Evolutionary conservation across 2,888 invertebrate species (phyloP).

Genomic region (Gryllus longicercus): DNA sequence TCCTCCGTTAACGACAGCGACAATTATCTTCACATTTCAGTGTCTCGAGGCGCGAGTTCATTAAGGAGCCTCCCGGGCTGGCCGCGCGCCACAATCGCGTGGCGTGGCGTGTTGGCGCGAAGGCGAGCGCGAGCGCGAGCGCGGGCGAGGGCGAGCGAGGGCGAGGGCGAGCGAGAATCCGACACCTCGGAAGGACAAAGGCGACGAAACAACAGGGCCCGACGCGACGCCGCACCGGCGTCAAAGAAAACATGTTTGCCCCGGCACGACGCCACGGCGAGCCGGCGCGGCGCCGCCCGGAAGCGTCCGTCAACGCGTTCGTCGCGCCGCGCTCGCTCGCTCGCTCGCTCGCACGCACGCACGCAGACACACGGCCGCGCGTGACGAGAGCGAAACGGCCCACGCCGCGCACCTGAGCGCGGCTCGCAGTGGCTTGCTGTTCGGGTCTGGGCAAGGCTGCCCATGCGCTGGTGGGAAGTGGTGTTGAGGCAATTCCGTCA

Average conservation of each 20-base stretch:
- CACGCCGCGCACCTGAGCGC: background rate
- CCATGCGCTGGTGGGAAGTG: background rate
- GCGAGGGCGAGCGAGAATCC: too few relatives aligned
- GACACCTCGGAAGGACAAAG: too few relatives aligned
- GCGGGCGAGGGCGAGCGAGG: too few relatives aligned
- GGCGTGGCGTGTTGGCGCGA: too few relatives aligned
- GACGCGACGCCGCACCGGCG: too few relatives aligned
- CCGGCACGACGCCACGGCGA: background rate
- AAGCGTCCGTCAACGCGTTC: background rate
- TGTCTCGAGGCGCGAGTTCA: too few relatives aligned
- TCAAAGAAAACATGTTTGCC: background rate
- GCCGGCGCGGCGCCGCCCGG: background rate
- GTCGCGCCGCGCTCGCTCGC: background rate
- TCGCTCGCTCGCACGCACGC: background rate
- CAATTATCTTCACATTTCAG: too few relatives aligned
- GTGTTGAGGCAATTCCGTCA: background rate
- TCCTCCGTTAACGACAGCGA: too few relatives aligned
- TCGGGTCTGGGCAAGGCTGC: background rate
- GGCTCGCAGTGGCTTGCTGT: background rate
- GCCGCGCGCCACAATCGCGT: too few relatives aligned
- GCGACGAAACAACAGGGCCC: too few relatives aligned
- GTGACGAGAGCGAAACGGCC: background rate
- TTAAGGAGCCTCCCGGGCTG: too few relatives aligned
- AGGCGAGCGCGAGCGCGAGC: too few relatives aligned
- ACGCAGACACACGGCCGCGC: background rate